Percentiles rank a stretch among this genome's conserved stretches.
Conservation (phyloP, 2,797 vertebrate genomes). For the Novumbra hubbsi region DNA sequence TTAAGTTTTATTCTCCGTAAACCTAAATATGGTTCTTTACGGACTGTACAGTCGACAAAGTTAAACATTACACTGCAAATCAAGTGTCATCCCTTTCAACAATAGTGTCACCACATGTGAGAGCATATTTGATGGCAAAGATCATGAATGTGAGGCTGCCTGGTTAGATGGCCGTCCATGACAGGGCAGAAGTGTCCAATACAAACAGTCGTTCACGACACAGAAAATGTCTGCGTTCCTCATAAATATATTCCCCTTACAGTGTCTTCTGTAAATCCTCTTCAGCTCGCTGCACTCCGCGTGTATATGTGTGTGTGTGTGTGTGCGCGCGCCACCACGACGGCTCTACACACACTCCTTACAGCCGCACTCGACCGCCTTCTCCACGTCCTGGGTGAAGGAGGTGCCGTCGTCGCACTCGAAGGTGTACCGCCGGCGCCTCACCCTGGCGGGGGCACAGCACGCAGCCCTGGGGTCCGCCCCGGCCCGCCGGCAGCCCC, state of each 20-base stretch:
- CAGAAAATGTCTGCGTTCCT: slow-evolving; percentile 29
- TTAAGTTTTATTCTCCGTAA: too few relatives aligned
- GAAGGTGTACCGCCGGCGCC: slow-evolving; percentile 82
- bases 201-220: slow-evolving; percentile 44
- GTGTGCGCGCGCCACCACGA: background rate
- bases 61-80: background rate
- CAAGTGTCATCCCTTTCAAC: slow-evolving; percentile 5
- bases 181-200: slow-evolving; percentile 55
- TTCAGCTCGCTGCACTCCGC: slow-evolving; percentile 1
- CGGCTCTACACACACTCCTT: slow-evolving; percentile 70
- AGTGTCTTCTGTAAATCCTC: slow-evolving; percentile 14
- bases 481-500: slow-evolving; percentile 50
- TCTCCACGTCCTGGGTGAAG: slow-evolving; percentile 89
- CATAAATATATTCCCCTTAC: slow-evolving; percentile 34
- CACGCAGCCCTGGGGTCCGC: slow-evolving; percentile 61
- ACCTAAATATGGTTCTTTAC: too few relatives aligned
- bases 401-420: slow-evolving; percentile 87
- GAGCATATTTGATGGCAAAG: slow-evolving; percentile 29
- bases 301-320: slow-evolving; percentile 34
- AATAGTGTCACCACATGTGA: background rate
- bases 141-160: slow-evolving; percentile 44
- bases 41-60: background rate
- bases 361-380: slow-evolving; percentile 79
- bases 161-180: slow-evolving; percentile 34
- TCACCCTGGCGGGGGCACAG: slow-evolving; percentile 81